Conservation (phyloP, 2,113 vertebrate species). For the Sardina pilchardus region DNA sequence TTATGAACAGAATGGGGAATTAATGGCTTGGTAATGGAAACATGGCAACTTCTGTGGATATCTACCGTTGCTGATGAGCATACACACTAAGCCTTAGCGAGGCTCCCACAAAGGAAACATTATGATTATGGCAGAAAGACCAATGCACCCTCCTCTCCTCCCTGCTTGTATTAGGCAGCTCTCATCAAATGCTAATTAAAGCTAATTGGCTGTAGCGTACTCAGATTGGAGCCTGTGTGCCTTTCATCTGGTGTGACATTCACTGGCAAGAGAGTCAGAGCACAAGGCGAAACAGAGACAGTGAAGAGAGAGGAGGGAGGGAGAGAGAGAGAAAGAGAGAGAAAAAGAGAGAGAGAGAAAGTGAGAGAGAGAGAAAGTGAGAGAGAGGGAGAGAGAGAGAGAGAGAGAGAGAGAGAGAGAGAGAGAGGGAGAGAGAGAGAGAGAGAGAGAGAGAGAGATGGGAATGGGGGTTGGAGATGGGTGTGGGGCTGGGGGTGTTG, state of each 20-base stretch:
- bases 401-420: background rate
- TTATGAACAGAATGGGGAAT: background rate
- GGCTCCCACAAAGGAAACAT: conserved; percentile 16
- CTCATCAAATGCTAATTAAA: conserved; percentile 28
- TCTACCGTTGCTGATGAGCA: background rate
- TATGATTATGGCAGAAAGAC: conserved; percentile 1
- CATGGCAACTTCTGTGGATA: background rate
- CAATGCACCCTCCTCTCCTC: background rate
- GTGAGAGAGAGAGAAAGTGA: conserved; percentile 9
- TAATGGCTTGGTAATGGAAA: background rate
- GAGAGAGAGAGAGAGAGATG: background rate
- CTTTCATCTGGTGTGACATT: conserved; percentile 26
- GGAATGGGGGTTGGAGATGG: conserved; percentile 12
- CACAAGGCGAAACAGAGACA: background rate
- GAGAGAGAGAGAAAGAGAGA: background rate
- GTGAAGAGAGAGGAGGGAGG: background rate
- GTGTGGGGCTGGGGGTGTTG: background rate
- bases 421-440: background rate
- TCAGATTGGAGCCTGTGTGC: background rate
- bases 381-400: background rate
- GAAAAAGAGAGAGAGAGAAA: too few species aligned
- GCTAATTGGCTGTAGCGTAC: conserved; percentile 40
- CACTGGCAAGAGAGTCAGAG: background rate
- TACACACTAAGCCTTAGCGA: background rate
- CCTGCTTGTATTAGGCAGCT: background rate